phyloP scores from a whole-genome alignment of 2,113 vertebrate species.

The Perccottus glenii region DNA sequence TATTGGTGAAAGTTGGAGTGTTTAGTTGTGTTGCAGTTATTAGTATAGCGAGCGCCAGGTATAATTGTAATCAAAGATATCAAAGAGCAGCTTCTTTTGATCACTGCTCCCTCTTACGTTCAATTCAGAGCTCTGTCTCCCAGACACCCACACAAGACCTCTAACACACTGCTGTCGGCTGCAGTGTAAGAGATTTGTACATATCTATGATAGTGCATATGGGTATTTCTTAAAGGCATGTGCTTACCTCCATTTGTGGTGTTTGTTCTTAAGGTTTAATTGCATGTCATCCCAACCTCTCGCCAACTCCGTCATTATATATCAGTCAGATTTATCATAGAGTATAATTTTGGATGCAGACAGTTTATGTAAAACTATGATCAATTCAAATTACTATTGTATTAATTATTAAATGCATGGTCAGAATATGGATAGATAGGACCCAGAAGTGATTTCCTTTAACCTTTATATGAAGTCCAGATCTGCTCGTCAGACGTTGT shows the following conservation, averaged over 20 bases:
- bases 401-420: slow-evolving; percentile 46
- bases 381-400: slow-evolving; percentile 62
- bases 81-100: slow-evolving; percentile 56
- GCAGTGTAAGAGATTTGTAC: neutral
- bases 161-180: slow-evolving; percentile 11
- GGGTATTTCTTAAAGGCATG: neutral
- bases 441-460: slow-evolving; percentile 26
- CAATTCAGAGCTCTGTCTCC: slow-evolving; percentile 53
- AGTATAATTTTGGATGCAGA: slow-evolving; percentile 32
- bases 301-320: neutral
- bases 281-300: neutral
- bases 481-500: neutral
- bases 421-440: slow-evolving; percentile 24
- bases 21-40: slow-evolving; percentile 51
- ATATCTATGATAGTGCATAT: neutral
- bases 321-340: slow-evolving; percentile 17
- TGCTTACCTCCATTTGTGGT: no score
- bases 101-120: slow-evolving; percentile 42
- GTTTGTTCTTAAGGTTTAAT: neutral
- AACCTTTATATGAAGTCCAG: slow-evolving; percentile 24
- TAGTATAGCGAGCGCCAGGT: slow-evolving; percentile 38
- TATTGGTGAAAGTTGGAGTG: slow-evolving; percentile 33
- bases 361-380: slow-evolving; percentile 45
- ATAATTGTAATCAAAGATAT: slow-evolving; percentile 55
- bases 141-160: slow-evolving; percentile 39